Percentiles rank a stretch among this genome's conserved stretches.
Conservation (phyloP, 92 coral and sea anemone species). For the Pocillopora meandrina region DNA sequence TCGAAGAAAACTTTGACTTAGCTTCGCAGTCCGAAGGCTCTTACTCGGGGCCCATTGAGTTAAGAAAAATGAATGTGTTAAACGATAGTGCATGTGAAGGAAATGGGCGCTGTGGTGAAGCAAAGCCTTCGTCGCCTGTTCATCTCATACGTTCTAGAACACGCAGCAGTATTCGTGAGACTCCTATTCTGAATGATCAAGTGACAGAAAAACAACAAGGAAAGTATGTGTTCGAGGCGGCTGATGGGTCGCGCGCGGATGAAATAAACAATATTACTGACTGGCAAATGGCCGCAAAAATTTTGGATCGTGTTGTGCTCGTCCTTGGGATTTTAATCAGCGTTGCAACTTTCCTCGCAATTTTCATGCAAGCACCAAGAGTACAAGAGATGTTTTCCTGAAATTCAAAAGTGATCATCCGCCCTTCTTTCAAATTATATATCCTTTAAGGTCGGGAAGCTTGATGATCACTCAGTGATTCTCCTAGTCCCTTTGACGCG, state of each 20-base stretch:
- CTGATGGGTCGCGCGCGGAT: slow-evolving; percentile 6
- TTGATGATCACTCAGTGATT: no score
- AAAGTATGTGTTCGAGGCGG: slow-evolving; percentile 8
- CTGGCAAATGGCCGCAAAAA: slow-evolving; percentile 83
- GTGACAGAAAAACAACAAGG: slow-evolving; percentile 17
- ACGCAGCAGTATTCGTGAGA: slow-evolving; percentile 42
- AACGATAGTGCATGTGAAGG: slow-evolving; percentile 6
- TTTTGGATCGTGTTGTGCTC: slow-evolving; percentile 73
- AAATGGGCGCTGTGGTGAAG: slow-evolving; percentile 19
- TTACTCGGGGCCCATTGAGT: neutral
- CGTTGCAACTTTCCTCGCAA: slow-evolving; percentile 58
- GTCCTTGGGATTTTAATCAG: slow-evolving; percentile 64
- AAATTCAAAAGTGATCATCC: neutral
- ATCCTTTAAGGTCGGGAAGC: no score
- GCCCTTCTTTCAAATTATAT: neutral
- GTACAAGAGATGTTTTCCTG: slow-evolving; percentile 48
- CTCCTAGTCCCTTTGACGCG: no score
- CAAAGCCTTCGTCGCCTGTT: slow-evolving; percentile 11
- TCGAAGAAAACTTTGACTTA: slow-evolving; percentile 24
- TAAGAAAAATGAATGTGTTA: neutral
- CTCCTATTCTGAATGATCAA: slow-evolving; percentile 37
- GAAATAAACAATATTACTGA: slow-evolving; percentile 49
- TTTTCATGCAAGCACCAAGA: slow-evolving; percentile 84
- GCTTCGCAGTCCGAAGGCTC: neutral
- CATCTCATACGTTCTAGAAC: slow-evolving; percentile 35